Percentiles rank a stretch among this genome's conserved stretches.
Conservation (phyloP, 2,113 vertebrate genomes). For the Grus americana region DNA sequence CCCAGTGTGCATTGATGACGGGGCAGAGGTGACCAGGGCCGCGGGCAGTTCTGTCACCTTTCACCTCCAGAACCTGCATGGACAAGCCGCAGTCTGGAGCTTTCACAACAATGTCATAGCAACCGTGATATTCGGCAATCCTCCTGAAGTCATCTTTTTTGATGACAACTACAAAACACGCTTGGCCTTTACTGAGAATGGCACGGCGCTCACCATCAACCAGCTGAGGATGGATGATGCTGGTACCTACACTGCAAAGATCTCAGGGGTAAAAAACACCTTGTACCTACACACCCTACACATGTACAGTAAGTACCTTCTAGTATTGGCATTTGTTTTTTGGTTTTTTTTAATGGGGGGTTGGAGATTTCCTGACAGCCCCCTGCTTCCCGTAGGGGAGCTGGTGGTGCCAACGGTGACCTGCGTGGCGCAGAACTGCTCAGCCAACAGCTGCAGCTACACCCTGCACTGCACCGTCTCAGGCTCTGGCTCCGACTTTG, state of each 20-base stretch:
- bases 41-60: background rate
- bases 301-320: background rate
- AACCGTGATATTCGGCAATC: accelerated
- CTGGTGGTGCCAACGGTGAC: background rate
- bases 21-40: accelerated
- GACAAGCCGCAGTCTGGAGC: accelerated
- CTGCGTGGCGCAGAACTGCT: background rate
- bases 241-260: accelerated
- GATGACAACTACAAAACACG: accelerated
- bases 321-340: accelerated
- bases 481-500: accelerated
- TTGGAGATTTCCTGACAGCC: background rate
- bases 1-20: accelerated
- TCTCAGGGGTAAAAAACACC: accelerated
- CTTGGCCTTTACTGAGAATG: accelerated
- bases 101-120: accelerated
- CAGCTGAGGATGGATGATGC: background rate
- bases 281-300: background rate
- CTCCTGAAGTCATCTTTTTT: accelerated
- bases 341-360: background rate
- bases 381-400: background rate
- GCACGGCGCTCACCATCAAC: background rate
- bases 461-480: accelerated
- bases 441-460: accelerated
- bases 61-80: accelerated